Base-by-base conservation (phyloP, 2,888 invertebrate species). In the Oxystoma pomonae region DNA sequence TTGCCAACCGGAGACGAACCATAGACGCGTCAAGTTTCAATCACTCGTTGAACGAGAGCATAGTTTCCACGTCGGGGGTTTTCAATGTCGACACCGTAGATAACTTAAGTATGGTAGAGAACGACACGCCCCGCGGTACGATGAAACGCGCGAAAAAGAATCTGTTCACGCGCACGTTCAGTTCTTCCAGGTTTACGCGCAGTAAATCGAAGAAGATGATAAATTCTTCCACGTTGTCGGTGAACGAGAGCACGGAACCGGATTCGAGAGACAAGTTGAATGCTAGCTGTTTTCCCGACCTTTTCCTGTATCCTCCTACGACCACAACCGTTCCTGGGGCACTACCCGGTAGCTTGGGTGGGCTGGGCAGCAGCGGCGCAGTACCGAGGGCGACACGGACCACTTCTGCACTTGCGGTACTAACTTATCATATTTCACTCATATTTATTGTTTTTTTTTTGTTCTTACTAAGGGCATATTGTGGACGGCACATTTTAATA, bases 351-450 rank as follows among this genome's bases (percentile, higher is more conserved):
- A 68, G 66, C 61, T 62, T 58, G 58, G 35, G 59, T 59, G 63
- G 58, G 55, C 22, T 22, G 22, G 20, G 56, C 59, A 60, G 60
- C 53, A 57, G 52, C n/a, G n/a, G n/a, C n/a, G n/a, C n/a, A 16
- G 20, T 58, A 2, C 61, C 67, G 70, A 72, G 70, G 75, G 75
- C 77, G 58, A 68, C 73, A 67, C 73, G 74, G 69, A 75, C 75
- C 72, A 72, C 73, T 71, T 70, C 77, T 75, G 72, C 76, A 73
- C 69, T 74, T 73, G 76, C 73, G 79, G 79, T 80, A 80, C 80
- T 80, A 79, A 80, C 79, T 79, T 78, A 75, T 74, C 72, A 71
- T 63, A 68, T 68, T 71, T 65, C 69, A 65, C 64, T 61, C 59
- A 50, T 12, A 50, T n/a, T n/a, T n/a, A n/a, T n/a, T n/a, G n/a